These are phyloP conservation scores for Turritopsis dohrnii DNA, from an alignment of 30 jellyfish, hydroid and myxozoan genomes.

Conservation along the genomic window DNA sequence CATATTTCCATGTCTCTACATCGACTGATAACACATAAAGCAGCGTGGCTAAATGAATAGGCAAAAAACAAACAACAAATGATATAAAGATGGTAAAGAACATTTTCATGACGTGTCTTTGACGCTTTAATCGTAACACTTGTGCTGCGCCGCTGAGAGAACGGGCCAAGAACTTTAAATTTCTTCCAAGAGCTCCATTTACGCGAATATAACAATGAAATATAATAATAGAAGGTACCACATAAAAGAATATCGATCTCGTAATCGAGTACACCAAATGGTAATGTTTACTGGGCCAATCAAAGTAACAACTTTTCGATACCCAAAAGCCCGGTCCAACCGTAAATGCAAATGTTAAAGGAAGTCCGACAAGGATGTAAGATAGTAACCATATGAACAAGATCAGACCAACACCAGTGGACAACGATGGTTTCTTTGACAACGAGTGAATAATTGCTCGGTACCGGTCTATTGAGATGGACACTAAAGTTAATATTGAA, in stretches of 20 bases:
- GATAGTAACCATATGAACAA: slow-evolving; percentile 56
- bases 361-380: slow-evolving; percentile 55
- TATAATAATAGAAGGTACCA: slow-evolving; percentile 41
- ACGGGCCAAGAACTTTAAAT: slow-evolving; percentile 51
- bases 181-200: slow-evolving; percentile 36
- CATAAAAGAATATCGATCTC: slow-evolving; percentile 40
- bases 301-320: slow-evolving; percentile 38
- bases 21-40: slow-evolving; percentile 20
- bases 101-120: slow-evolving; percentile 56
- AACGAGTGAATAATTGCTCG: slow-evolving; percentile 66
- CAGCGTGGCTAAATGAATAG: slow-evolving; percentile 50
- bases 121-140: slow-evolving; percentile 61
- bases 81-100: slow-evolving; percentile 63
- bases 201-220: slow-evolving; percentile 11
- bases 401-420: slow-evolving; percentile 39
- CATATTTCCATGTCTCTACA: slow-evolving; percentile 40
- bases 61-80: slow-evolving; percentile 60
- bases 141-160: slow-evolving; percentile 69
- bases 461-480: slow-evolving; percentile 75
- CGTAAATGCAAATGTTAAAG: slow-evolving; percentile 50
- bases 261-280: slow-evolving; percentile 32
- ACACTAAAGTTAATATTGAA: slow-evolving; percentile 70
- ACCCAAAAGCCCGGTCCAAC: slow-evolving; percentile 60
- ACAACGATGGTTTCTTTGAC: slow-evolving; percentile 48
- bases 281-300: slow-evolving; percentile 48